These are phyloP conservation scores for Clarias platycephalus DNA, from an alignment of 2,797 vertebrate genomes.

Conservation along the genomic window DNA sequence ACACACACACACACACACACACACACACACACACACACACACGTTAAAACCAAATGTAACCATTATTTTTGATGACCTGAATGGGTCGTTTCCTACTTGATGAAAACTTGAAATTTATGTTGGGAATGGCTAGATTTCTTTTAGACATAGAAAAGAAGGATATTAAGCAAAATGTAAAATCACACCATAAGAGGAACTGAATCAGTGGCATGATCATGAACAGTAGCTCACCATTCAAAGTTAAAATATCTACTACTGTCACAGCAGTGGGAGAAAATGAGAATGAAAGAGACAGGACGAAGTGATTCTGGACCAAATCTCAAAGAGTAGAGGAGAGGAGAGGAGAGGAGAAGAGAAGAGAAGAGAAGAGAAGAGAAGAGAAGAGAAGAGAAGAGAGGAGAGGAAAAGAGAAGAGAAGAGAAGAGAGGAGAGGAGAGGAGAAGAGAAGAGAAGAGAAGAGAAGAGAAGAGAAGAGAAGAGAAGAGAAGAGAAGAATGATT, in stretches of 20 bases:
- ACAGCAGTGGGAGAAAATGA: constrained; percentile 14
- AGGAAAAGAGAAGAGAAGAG: constrained; percentile 39
- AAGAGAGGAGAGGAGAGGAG: constrained; percentile 60
- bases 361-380: constrained; percentile 30
- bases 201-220: not conserved
- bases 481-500: constrained; percentile 25
- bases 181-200: constrained; percentile 17
- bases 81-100: constrained; percentile 5
- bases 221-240: not conserved
- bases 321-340: constrained; percentile 59
- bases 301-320: constrained; percentile 48
- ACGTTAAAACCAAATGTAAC: constrained; percentile 3
- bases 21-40: constrained; percentile 18
- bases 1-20: constrained; percentile 36
- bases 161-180: constrained; percentile 17
- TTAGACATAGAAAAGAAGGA: not conserved
- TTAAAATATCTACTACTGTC: not conserved
- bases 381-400: constrained; percentile 28
- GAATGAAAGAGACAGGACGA: not conserved
- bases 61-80: not conserved
- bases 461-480: constrained; percentile 29
- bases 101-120: constrained; percentile 2
- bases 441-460: constrained; percentile 32
- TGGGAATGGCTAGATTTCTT: not conserved
- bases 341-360: constrained; percentile 60